Percentiles rank a stretch among this genome's conserved stretches.
phyloP scores from a whole-genome alignment of 2,113 vertebrate genomes.

The Plectropomus leopardus region DNA sequence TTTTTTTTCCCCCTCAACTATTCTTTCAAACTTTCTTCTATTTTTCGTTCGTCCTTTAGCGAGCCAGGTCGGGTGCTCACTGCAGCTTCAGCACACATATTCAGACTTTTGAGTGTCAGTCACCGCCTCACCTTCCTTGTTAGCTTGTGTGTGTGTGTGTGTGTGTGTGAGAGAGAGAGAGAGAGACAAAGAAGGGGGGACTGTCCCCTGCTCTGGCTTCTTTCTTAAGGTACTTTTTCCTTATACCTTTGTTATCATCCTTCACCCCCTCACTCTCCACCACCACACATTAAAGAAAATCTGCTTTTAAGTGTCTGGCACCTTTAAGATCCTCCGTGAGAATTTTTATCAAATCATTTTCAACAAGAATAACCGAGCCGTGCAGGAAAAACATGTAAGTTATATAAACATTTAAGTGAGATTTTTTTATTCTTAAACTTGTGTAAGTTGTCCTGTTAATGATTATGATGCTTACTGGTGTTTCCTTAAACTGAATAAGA shows the following conservation, averaged over 20 bases:
- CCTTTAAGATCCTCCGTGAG: constrained; percentile 34
- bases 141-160: constrained; percentile 30
- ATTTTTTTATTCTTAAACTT: background rate
- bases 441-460: background rate
- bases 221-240: constrained; percentile 75
- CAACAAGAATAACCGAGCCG: background rate
- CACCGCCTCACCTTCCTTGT: constrained; percentile 69
- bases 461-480: background rate
- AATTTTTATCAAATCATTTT: constrained; percentile 18
- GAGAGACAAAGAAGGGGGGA: constrained; percentile 55
- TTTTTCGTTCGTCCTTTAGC: constrained; percentile 46
- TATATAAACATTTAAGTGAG: background rate
- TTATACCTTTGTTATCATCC: constrained; percentile 65
- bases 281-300: constrained; percentile 23
- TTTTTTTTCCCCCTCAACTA: constrained; percentile 1
- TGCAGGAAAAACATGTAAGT: background rate
- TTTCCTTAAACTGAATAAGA: background rate
- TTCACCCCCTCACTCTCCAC: constrained; percentile 69
- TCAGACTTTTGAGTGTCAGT: constrained; percentile 69
- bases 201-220: constrained; percentile 62
- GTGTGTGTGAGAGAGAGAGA: constrained; percentile 36
- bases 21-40: constrained; percentile 28
- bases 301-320: constrained; percentile 23
- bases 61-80: constrained; percentile 45
- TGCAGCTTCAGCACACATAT: constrained; percentile 59